Base-by-base conservation (phyloP, 1,140 invertebrate species). In the Scaptomyza pallida region DNA sequence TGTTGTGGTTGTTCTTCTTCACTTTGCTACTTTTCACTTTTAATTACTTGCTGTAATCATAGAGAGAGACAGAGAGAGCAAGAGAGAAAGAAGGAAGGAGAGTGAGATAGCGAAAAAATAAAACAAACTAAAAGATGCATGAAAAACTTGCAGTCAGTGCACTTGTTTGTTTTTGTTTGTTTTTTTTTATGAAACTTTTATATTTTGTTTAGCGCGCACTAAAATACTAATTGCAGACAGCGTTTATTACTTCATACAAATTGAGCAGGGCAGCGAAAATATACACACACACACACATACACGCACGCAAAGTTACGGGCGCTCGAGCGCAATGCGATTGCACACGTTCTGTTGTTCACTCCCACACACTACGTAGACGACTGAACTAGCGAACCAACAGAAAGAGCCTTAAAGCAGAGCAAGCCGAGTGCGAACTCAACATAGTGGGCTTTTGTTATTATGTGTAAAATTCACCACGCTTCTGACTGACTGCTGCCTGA, bases 171-270 rank as follows among this genome's bases (percentile, higher is more conserved):
- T 70, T 41, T 54, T 65, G 59, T 77, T 52, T 35, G n/a, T n/a
- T 71, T 50, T 64, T 26, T 55, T 23, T 60, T 40, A 13, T 41
- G 44, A 3, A 35, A n/a, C 13, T 43, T 37, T 16, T 59, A 45
- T 44, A 16, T 56, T 33, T 35, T 13, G 62, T 35, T 62, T 43
- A 44, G 37, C 40, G 43, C 51, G 68, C 75, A 64, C 47, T 68
- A 65, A 68, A 82, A 71, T 47, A 86, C 75, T 77, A 86, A 85
- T 85, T 86, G 80, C 77, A 70, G 44, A 64, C 67, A 48, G 43
- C 60, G 73, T 75, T 86, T 85, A 85, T 85, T 85, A 85, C 81
- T 85, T 85, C 80, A 85, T 72, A 85, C 77, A 79, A 76, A 85
- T 85, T 83, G 75, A 83, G 73, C 51, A 72, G 63, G 63, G 63